Evolutionary conservation across 2,113 vertebrate species (phyloP).

Genomic region (Myrmecophaga tridactyla): DNA sequence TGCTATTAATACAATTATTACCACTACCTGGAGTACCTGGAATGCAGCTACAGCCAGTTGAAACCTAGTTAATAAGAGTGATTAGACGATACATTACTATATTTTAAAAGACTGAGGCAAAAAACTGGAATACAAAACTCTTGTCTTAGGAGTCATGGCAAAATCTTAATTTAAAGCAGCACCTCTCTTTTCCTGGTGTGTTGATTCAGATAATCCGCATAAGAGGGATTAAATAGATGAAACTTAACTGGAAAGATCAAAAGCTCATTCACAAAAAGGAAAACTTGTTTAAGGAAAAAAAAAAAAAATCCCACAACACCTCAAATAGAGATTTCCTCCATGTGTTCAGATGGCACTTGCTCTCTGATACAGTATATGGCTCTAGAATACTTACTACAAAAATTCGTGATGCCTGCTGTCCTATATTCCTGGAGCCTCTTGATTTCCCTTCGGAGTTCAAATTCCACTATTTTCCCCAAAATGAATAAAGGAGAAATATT

Average conservation of each 20-base stretch:
- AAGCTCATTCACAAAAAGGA: slow-evolving; percentile 36
- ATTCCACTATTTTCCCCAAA: slow-evolving; percentile 90
- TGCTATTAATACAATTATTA: background rate
- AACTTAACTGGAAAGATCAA: slow-evolving; percentile 8
- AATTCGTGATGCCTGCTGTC: slow-evolving; percentile 94
- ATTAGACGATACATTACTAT: background rate
- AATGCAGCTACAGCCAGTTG: background rate
- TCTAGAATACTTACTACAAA: slow-evolving; percentile 92
- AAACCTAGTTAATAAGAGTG: background rate
- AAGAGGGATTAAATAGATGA: background rate
- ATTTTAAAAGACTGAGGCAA: slow-evolving; percentile 11
- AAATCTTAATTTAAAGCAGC: background rate
- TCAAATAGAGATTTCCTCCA: background rate
- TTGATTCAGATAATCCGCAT: slow-evolving; percentile 1
- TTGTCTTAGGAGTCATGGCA: background rate
- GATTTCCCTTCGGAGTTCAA: slow-evolving; percentile 96
- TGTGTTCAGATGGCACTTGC: background rate
- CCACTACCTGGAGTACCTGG: background rate
- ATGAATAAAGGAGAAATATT: slow-evolving; percentile 51
- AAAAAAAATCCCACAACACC: background rate
- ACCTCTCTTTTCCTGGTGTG: background rate
- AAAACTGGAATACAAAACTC: background rate
- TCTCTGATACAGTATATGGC: background rate
- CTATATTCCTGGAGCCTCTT: slow-evolving; percentile 95
- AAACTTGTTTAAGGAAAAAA: background rate